A percentile compares a stretch with the other conserved stretches of the same genome.
These are phyloP conservation scores for Eueides isabella DNA, from an alignment of 1,140 invertebrate species.

Conservation along the genomic window DNA sequence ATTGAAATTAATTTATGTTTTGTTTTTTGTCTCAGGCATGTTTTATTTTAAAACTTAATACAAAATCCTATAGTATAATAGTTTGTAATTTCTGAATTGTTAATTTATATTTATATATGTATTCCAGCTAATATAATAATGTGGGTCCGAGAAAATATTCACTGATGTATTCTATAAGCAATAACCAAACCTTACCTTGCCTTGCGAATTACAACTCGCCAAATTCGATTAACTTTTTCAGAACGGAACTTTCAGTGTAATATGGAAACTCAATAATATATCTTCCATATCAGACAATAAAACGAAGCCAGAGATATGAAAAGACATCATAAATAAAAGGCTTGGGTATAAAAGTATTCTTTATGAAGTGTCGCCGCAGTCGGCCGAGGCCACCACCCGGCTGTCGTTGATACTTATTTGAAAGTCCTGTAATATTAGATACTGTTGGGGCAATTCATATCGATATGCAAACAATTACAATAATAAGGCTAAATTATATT, in stretches of 20 bases:
- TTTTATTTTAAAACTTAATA: background rate
- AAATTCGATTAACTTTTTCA: conserved; percentile 10
- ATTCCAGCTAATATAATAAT: no score
- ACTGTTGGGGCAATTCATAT: conserved; percentile 31
- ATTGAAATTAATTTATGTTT: background rate
- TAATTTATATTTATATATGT: no score
- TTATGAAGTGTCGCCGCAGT: conserved; percentile 79
- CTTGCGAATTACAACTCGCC: conserved; percentile 1
- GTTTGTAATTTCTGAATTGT: no score
- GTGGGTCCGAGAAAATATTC: background rate
- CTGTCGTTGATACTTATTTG: conserved; percentile 75
- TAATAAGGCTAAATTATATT: background rate
- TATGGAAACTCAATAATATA: conserved; percentile 48
- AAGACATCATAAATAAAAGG: conserved; percentile 77
- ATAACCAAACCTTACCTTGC: background rate
- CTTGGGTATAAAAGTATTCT: conserved; percentile 78
- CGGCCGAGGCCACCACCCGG: conserved; percentile 53
- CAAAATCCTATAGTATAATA: no score
- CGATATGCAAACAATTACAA: conserved; percentile 6
- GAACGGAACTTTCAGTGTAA: conserved; percentile 20
- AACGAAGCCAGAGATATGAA: conserved; percentile 71
- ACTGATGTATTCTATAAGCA: background rate
- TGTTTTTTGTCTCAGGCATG: background rate
- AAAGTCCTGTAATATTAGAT: conserved; percentile 74
- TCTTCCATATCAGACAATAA: conserved; percentile 58